Percentiles rank a stretch among this genome's conserved stretches.
Evolutionary conservation across 1,140 invertebrate genomes (phyloP).

Genomic region (Leguminivora glycinivorella): DNA sequence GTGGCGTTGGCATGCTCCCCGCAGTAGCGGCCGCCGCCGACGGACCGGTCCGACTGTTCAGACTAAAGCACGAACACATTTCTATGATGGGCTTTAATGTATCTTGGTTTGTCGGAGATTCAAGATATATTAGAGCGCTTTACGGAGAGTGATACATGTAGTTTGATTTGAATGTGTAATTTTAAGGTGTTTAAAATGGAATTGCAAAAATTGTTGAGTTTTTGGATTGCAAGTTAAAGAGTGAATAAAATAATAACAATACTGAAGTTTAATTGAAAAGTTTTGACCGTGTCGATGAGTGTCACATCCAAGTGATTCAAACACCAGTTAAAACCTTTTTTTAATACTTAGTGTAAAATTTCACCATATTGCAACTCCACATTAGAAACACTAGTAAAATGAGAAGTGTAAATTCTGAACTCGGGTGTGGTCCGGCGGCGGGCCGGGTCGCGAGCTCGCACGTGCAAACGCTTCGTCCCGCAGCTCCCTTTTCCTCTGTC

Average conservation of each 20-base stretch:
- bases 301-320: too few species aligned
- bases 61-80: constrained; percentile 34
- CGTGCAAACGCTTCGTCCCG: constrained; percentile 71
- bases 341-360: too few species aligned
- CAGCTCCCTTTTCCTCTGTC: constrained; percentile 76
- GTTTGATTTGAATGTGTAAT: neutral
- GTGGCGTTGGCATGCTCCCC: constrained; percentile 72
- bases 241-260: too few species aligned
- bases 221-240: neutral
- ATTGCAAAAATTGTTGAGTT: neutral
- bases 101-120: neutral
- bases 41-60: constrained; percentile 49
- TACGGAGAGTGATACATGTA: neutral
- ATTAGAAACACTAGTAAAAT: neutral
- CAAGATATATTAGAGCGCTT: neutral
- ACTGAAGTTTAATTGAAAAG: too few species aligned
- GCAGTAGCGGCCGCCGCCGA: constrained; percentile 52
- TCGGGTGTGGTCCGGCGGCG: constrained; percentile 50
- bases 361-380: neutral
- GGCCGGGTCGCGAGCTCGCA: constrained; percentile 49
- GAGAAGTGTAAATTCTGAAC: constrained; percentile 48
- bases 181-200: neutral
- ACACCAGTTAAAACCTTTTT: too few species aligned
- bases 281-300: too few species aligned
- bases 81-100: neutral